Evolutionary conservation across 2,888 invertebrate species (phyloP).

Genomic region (Furcula furcula): DNA sequence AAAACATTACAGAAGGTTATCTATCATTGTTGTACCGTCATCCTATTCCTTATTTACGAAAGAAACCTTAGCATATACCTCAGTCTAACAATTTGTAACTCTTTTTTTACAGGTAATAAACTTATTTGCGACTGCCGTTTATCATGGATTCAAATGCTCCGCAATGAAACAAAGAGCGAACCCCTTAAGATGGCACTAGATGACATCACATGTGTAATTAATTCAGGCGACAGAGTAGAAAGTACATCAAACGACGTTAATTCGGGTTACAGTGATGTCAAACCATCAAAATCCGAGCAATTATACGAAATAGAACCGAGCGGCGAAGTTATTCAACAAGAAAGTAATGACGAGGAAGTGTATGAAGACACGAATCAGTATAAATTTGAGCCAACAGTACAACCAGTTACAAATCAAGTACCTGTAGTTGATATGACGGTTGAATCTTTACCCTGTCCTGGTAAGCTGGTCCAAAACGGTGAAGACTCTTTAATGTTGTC

Average conservation of each 20-base stretch:
- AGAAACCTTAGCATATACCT: not conserved
- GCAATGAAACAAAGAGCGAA: slow-evolving; percentile 88
- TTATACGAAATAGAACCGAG: slow-evolving; percentile 44
- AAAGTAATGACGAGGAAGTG: slow-evolving; percentile 42
- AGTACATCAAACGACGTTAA: slow-evolving; percentile 16
- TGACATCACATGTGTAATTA: slow-evolving; percentile 83
- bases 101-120: slow-evolving; percentile 85
- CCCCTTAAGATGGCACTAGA: slow-evolving; percentile 85
- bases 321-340: slow-evolving; percentile 42
- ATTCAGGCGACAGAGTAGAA: slow-evolving; percentile 25
- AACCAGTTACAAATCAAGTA: slow-evolving; percentile 50
- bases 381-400: slow-evolving; percentile 52
- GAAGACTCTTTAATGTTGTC: slow-evolving; percentile 73
- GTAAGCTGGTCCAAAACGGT: slow-evolving; percentile 51
- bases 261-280: slow-evolving; percentile 15
- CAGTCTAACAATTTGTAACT: no score
- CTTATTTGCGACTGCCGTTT: slow-evolving; percentile 91
- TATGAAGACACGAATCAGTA: slow-evolving; percentile 48
- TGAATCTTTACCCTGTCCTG: slow-evolving; percentile 57
- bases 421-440: slow-evolving; percentile 52
- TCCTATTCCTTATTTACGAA: not conserved
- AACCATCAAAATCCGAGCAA: slow-evolving; percentile 34
- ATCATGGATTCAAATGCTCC: slow-evolving; percentile 88
- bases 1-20: slow-evolving; percentile 3
- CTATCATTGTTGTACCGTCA: not conserved